Evolutionary conservation across 2,797 vertebrate genomes (phyloP).

Genomic region (Oreortyx pictus): DNA sequence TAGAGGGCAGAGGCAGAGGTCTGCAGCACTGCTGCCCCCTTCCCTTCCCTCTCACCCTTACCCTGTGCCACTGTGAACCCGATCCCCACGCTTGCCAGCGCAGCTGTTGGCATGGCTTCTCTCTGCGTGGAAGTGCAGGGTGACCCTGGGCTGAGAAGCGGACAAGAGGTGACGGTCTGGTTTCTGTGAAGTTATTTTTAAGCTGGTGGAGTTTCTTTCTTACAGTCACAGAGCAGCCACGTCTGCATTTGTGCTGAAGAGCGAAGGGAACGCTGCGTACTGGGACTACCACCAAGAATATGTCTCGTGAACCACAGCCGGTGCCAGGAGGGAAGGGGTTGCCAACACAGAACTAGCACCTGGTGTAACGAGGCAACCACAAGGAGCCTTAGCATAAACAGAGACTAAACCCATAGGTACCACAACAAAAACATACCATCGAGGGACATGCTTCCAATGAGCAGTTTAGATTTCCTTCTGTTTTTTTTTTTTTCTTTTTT

Average conservation of each 20-base stretch:
- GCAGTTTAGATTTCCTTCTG: not conserved
- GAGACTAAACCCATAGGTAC: slow-evolving; percentile 16
- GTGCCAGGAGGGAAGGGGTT: slow-evolving; percentile 11
- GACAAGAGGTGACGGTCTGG: not conserved
- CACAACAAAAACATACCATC: slow-evolving; percentile 53
- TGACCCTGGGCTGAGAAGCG: not conserved
- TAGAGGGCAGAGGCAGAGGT: not conserved
- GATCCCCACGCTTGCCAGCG: not conserved
- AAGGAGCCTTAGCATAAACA: not conserved
- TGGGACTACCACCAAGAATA: not conserved
- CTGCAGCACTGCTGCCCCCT: not conserved
- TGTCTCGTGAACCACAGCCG: not conserved
- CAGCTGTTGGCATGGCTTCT: not conserved
- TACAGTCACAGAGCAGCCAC: not conserved
- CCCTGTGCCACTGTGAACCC: not conserved
- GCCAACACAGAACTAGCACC: slow-evolving; percentile 40
- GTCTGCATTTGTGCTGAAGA: slow-evolving; percentile 18
- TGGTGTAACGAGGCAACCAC: not conserved
- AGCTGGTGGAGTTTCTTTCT: not conserved
- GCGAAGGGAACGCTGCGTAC: not conserved
- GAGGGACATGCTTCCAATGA: slow-evolving; percentile 53
- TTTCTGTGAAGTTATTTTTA: slow-evolving; percentile 10
- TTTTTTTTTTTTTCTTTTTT: not conserved
- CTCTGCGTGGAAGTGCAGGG: not conserved
- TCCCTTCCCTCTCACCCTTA: not conserved